Evolutionary conservation across 2,888 invertebrate genomes (phyloP).

Genomic region (Melieria omissa): DNA sequence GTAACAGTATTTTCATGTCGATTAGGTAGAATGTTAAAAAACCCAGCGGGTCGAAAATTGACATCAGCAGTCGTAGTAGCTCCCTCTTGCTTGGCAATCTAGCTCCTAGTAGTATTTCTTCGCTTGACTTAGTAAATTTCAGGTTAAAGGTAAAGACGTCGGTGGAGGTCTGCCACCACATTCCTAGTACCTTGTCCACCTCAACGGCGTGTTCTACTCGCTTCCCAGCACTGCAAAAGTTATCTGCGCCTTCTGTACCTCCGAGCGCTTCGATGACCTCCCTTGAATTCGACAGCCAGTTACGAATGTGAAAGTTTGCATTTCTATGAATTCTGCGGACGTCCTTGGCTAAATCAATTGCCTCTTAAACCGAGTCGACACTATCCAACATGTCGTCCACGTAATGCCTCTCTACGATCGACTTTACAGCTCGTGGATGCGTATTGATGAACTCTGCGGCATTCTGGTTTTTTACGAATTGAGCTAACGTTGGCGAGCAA

Average conservation of each 20-base stretch:
- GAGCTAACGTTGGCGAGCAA: slow-evolving; percentile 7
- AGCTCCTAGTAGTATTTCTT: slow-evolving; percentile 27
- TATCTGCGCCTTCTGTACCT: slow-evolving; percentile 32
- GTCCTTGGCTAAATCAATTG: slow-evolving; percentile 35
- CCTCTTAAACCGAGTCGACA: slow-evolving; percentile 44
- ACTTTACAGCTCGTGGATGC: no score
- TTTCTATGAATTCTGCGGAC: slow-evolving; percentile 24
- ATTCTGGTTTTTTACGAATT: slow-evolving; percentile 9
- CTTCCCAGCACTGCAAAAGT: slow-evolving; percentile 23
- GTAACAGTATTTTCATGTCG: slow-evolving; percentile 23
- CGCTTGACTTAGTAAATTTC: slow-evolving; percentile 28
- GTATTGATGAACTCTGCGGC: slow-evolving; percentile 33
- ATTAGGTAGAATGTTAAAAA: slow-evolving; percentile 27
- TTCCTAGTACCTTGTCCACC: slow-evolving; percentile 37
- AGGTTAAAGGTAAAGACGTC: slow-evolving; percentile 42
- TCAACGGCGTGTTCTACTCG: slow-evolving; percentile 28
- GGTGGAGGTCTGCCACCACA: slow-evolving; percentile 42
- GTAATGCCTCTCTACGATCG: slow-evolving; percentile 45
- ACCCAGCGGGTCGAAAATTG: slow-evolving; percentile 33
- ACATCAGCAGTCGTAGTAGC: slow-evolving; percentile 34
- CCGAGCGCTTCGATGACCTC: slow-evolving; percentile 6
- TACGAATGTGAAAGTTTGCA: background rate
- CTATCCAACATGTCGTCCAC: slow-evolving; percentile 46
- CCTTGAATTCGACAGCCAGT: background rate
- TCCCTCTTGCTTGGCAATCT: slow-evolving; percentile 37